Evolutionary conservation across 2,888 invertebrate species (phyloP).

Genomic region (Bombylius discolor): DNA sequence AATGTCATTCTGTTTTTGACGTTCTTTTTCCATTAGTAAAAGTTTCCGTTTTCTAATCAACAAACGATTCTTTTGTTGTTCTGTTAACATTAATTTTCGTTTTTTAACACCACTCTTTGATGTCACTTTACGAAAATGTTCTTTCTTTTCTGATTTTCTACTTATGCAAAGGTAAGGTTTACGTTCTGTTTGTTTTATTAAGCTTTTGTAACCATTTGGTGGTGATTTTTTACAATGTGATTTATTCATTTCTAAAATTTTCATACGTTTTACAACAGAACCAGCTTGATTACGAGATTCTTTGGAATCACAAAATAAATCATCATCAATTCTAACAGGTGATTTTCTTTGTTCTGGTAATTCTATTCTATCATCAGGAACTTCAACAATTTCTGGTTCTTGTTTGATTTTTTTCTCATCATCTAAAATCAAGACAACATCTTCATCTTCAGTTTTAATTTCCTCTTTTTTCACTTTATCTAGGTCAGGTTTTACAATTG

Average conservation of each 20-base stretch:
- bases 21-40: constrained; percentile 19
- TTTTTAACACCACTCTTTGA: constrained; percentile 21
- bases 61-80: constrained; percentile 28
- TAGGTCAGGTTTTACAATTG: constrained; percentile 4
- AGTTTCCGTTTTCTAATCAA: constrained; percentile 23
- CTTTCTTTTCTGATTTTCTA: constrained; percentile 24
- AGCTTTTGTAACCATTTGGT: constrained; percentile 34
- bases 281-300: background rate
- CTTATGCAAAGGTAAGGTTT: constrained; percentile 33
- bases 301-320: background rate
- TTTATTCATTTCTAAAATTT: constrained; percentile 27
- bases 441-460: constrained; percentile 33
- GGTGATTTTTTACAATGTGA: constrained; percentile 29
- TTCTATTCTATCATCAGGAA: constrained; percentile 11
- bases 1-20: constrained; percentile 17
- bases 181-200: constrained; percentile 35
- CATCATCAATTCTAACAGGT: constrained; percentile 8
- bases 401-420: constrained; percentile 28
- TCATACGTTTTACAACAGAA: constrained; percentile 20
- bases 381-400: constrained; percentile 22
- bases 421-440: constrained; percentile 13
- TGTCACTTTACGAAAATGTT: constrained; percentile 25
- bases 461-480: constrained; percentile 30
- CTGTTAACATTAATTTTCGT: constrained; percentile 28
- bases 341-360: background rate